A percentile compares a stretch with the other conserved stretches of the same genome.
phyloP scores from a whole-genome alignment of 1,140 invertebrate genomes.

The Oedothorax gibbosus region DNA sequence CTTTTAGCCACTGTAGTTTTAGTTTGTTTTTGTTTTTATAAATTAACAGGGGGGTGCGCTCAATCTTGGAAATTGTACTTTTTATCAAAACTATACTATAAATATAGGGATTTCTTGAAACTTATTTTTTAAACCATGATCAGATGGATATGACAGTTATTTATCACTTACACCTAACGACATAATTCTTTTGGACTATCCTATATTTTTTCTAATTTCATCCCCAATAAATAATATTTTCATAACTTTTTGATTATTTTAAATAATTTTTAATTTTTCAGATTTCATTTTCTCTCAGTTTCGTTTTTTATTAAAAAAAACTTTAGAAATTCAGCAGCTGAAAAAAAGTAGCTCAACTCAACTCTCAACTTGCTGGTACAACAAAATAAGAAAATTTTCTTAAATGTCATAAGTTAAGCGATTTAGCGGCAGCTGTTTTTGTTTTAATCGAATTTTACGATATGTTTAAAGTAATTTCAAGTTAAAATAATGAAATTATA shows the following conservation, averaged over 20 bases:
- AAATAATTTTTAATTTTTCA: not conserved
- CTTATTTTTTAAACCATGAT: not conserved
- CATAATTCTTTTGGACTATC: too few species aligned
- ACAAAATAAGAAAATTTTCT: slow-evolving; percentile 48
- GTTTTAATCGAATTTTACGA: not conserved
- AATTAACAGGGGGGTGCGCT: too few species aligned
- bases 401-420: slow-evolving; percentile 56
- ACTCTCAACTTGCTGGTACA: not conserved
- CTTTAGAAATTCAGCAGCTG: not conserved
- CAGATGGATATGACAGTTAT: too few species aligned
- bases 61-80: too few species aligned
- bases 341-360: not conserved
- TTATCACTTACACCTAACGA: too few species aligned
- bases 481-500: too few species aligned
- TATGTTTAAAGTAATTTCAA: not conserved
- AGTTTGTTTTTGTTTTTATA: too few species aligned
- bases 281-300: not conserved
- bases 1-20: too few species aligned
- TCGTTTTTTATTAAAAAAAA: not conserved
- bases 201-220: too few species aligned
- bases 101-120: not conserved
- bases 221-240: too few species aligned
- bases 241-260: too few species aligned
- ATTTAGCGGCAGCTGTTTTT: slow-evolving; percentile 48
- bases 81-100: too few species aligned